Conservation (phyloP, 2,888 invertebrate genomes). For the Tromatobia lineatoria region DNA sequence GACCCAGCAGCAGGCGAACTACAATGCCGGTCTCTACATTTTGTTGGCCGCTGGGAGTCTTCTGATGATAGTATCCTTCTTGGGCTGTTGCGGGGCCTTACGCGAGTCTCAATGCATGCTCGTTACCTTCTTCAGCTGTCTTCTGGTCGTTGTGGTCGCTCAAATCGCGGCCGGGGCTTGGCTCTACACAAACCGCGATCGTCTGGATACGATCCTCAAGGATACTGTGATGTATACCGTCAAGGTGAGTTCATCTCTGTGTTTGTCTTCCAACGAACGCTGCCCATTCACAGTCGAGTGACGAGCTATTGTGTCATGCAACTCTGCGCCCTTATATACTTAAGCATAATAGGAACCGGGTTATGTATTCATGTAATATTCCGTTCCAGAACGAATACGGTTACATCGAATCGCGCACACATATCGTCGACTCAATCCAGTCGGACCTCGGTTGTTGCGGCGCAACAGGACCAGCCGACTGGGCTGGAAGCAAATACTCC, state of each 20-base stretch:
- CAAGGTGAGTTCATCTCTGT: conserved; percentile 75
- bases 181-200: conserved; percentile 91
- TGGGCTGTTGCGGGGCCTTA: conserved; percentile 94
- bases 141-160: conserved; percentile 92
- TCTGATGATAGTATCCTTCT: conserved; percentile 91
- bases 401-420: conserved; percentile 76
- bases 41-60: conserved; percentile 91
- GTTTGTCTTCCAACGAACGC: background rate
- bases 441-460: conserved; percentile 92
- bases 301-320: conserved; percentile 2
- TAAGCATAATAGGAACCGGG: conserved; percentile 2
- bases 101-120: conserved; percentile 93
- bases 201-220: conserved; percentile 89
- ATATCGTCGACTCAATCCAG: conserved; percentile 80
- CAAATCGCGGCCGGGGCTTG: conserved; percentile 93
- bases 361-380: conserved; percentile 9
- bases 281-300: background rate
- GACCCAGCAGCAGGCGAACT: conserved; percentile 88
- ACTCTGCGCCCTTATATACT: background rate
- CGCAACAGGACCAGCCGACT: conserved; percentile 90
- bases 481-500: conserved; percentile 89
- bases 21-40: conserved; percentile 90
- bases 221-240: conserved; percentile 82
- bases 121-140: conserved; percentile 92
- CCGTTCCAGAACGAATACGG: conserved; percentile 82